Evolutionary conservation across 1,140 invertebrate genomes (phyloP).

Genomic region (Antheraea mylitta): DNA sequence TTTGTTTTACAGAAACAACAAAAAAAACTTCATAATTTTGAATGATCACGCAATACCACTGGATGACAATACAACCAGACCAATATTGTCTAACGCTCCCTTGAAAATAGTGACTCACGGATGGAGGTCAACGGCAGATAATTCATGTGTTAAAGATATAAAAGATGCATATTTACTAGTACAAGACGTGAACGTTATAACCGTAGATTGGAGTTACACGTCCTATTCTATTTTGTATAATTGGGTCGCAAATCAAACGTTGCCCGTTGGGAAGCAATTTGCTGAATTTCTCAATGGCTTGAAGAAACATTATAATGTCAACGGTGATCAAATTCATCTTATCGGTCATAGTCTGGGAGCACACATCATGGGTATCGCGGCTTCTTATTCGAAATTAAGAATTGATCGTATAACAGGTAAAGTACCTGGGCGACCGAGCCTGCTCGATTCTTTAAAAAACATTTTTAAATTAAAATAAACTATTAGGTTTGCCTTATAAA

Average conservation of each 20-base stretch:
- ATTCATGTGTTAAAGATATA: constrained; percentile 21
- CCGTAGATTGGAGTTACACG: constrained; percentile 82
- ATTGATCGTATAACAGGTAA: constrained; percentile 80
- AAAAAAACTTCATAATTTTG: constrained; percentile 20
- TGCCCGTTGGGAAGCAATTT: constrained; percentile 77
- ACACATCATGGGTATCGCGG: constrained; percentile 90
- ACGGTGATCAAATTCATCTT: constrained; percentile 80
- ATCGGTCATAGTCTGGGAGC: constrained; percentile 91
- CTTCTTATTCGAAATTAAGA: constrained; percentile 71
- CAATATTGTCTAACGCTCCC: constrained; percentile 9
- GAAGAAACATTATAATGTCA: constrained; percentile 69
- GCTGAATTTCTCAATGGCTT: constrained; percentile 81
- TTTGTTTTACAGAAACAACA: constrained; percentile 19
- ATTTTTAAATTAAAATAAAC: too few species aligned
- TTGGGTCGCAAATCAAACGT: constrained; percentile 79
- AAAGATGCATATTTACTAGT: constrained; percentile 31
- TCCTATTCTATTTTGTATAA: constrained; percentile 81
- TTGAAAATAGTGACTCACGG: constrained; percentile 41
- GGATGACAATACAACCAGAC: not conserved
- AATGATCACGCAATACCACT: constrained; percentile 11
- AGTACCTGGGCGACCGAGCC: too few species aligned
- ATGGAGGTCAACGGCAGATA: constrained; percentile 33
- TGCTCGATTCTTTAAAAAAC: too few species aligned
- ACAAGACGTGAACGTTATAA: constrained; percentile 35
- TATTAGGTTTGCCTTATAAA: too few species aligned